Evolutionary conservation across 2,888 invertebrate species (phyloP), one percentile per base, ranked within the genome.

Genomic region (Drosophila gaucha): DNA sequence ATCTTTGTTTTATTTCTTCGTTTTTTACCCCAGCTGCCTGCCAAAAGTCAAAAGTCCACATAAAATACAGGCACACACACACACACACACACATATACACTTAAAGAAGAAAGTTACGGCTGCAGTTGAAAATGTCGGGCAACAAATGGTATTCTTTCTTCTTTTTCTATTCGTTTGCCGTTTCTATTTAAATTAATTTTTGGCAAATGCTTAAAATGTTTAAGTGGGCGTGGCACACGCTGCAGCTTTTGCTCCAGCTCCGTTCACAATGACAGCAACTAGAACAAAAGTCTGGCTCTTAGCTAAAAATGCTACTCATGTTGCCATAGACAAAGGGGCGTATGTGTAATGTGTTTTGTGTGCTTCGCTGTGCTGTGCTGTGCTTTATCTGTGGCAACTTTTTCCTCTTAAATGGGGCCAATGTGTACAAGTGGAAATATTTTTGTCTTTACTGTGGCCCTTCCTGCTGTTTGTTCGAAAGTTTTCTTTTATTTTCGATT

Each of bases 121-220:
- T 85, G 82, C 88, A 87, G 67, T 67, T 67, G 44, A 65, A 64
- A 44, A 54, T 56, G 8, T 26, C 35, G 38, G 30, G 22, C n/a
- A 60, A 63, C 62, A 82, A 84, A 74, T 74, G 63, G 54, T 43
- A 59, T 71, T 74, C 31, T 16, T 38, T 57, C 60, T 67, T 38
- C 14, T 10, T 30, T 41, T 30, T 44, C 6, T 10, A 28, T 38
- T 22, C 41, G 44, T 47, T 50, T 44, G 38, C 39, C 52, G 49
- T 71, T 80, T 86, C 59, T 78, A 87, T 83, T 88, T 84, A 80
- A 88, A 84, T 86, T 88, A 75, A 84, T 84, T 88, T 68, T 57
- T 18, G 49, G 50, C 74, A 68, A 80, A 83, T 82, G 80, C 56
- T 77, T 51, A 67, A 72, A 74, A 83, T 82, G 80, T 66, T 79